phyloP scores from a whole-genome alignment of 2,113 vertebrate genomes.

The Colossoma macropomum region DNA sequence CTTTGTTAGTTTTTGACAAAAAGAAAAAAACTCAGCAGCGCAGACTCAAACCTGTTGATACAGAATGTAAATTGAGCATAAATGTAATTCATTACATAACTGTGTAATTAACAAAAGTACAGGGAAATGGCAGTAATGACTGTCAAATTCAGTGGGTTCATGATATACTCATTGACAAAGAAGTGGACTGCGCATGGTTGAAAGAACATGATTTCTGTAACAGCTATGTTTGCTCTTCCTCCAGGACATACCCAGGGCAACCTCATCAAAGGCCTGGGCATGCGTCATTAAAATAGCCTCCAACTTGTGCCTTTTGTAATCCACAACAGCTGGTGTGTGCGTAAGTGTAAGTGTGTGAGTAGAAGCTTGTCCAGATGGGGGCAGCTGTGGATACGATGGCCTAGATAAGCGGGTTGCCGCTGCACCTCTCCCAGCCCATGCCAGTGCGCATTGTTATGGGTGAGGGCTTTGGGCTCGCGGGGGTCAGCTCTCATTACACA shows the following conservation, averaged over 20 bases:
- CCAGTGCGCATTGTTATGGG: conserved; percentile 66
- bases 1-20: too few relatives aligned
- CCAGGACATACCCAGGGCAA: conserved; percentile 61
- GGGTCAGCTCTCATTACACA: conserved; percentile 50
- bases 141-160: too few relatives aligned
- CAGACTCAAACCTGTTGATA: too few relatives aligned
- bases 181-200: conserved; percentile 19
- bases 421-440: conserved; percentile 66
- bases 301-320: conserved; percentile 67
- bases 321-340: conserved; percentile 69
- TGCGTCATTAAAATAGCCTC: conserved; percentile 58
- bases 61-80: neutral
- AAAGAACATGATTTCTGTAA: neutral
- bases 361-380: conserved; percentile 68
- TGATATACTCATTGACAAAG: too few relatives aligned
- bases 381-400: conserved; percentile 74
- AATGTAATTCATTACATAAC: too few relatives aligned
- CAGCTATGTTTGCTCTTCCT: conserved; percentile 22
- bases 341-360: conserved; percentile 38
- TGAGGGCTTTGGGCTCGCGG: conserved; percentile 63
- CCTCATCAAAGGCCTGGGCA: conserved; percentile 60
- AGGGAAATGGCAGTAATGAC: too few relatives aligned
- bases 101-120: too few relatives aligned
- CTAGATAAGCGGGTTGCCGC: conserved; percentile 71
- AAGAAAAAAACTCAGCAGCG: neutral